Evolutionary conservation across 2,888 invertebrate species (phyloP), one percentile per base, ranked within the genome.

Genomic region (Caenorhabditis uteleia): DNA sequence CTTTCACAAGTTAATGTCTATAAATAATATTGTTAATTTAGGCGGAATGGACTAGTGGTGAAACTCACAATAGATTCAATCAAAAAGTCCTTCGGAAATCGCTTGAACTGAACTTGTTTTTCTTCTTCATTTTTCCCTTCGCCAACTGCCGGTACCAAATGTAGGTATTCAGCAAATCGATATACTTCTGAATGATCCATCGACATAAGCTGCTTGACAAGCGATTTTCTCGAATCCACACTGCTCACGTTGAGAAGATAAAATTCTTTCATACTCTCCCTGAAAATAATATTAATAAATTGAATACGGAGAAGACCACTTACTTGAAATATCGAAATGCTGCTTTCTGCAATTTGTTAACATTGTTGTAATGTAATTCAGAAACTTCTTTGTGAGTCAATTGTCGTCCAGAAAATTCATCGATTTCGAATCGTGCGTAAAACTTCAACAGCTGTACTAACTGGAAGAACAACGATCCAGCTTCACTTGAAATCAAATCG

Each of bases 351-450:
- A 98, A 86, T 0, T 91, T 91, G 2, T 91, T 92, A 36, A 98
- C 93, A 84, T 90, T 90, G 25, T 91, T 89, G 84, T 97, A 98
- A 85, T 98, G 98, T 26, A 91, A 86, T 80, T 92, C 89, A 31
- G 92, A 92, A 12, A 78, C 78, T 67, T 80, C 79, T 23, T 75
- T 68, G 16, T 68, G 62, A 0, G 76, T 69, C 8, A 82, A 48
- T 29, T 77, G 78, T 21, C 70, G 58, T 40, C 82, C 82, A 7
- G 70, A 68, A 5, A 77, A 36, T 29, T 98, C 97, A 84, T 92
- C 93, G 68, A 98, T 98, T 86, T 99, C 98, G 85, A 98, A 99
- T 60, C 92, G 89, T 0, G 92, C 90, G 85, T 98, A 99, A 84
- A 97, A 95, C 83, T 93, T 93, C 49, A 99, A 85, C 90, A 94